phyloP scores from a whole-genome alignment of 2,888 invertebrate genomes.

The Rhyacophila evoluta region DNA sequence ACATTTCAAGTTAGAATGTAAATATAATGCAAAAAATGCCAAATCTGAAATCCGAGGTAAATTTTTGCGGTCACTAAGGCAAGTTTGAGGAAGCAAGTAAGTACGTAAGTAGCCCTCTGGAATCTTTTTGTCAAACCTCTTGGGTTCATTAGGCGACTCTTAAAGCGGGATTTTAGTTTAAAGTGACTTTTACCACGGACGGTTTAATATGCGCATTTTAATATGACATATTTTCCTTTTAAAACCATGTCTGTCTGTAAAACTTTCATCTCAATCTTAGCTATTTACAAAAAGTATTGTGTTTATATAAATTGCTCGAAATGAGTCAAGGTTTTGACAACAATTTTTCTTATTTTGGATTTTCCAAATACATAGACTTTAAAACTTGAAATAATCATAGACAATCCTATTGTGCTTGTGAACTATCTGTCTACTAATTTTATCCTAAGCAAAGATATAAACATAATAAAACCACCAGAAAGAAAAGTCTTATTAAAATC shows the following conservation, averaged over 20 bases:
- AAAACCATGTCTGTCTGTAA: background rate
- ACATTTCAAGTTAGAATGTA: background rate
- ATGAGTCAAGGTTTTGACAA: no score
- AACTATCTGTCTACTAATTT: no score
- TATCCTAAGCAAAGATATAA: no score
- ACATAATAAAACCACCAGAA: no score
- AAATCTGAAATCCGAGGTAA: background rate
- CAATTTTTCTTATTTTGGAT: no score
- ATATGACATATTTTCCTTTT: background rate
- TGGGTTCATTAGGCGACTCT: constrained; percentile 1
- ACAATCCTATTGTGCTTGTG: no score
- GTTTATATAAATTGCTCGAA: no score
- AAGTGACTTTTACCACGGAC: background rate
- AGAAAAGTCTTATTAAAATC: no score
- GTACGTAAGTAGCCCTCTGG: background rate
- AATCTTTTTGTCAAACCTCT: background rate
- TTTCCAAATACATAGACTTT: no score
- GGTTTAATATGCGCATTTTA: constrained; percentile 8
- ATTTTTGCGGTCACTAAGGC: background rate
- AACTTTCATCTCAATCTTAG: background rate
- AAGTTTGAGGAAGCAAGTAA: background rate
- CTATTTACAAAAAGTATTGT: background rate
- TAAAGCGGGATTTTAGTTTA: constrained; percentile 9
- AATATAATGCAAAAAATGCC: background rate
- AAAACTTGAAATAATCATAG: no score